These are phyloP conservation scores for Murina feae DNA, from an alignment of 2,113 vertebrate species.

Conservation along the genomic window DNA sequence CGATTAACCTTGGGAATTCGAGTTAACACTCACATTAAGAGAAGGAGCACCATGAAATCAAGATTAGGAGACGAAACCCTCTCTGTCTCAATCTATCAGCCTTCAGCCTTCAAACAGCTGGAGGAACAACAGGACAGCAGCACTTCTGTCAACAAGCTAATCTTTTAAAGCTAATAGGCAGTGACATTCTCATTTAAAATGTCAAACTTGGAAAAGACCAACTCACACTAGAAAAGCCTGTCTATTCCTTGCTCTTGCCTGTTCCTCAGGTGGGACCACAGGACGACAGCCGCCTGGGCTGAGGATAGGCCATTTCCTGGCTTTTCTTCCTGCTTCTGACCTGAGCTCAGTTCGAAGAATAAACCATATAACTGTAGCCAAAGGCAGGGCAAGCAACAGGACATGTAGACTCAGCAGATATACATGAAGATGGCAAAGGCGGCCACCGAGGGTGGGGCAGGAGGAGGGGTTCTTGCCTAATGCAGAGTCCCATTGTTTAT, in stretches of 20 bases:
- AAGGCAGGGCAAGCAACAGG: background rate
- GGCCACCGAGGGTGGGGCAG: too few relatives aligned
- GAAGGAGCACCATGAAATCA: background rate
- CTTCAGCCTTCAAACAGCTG: background rate
- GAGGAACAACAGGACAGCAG: background rate
- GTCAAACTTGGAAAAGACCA: background rate
- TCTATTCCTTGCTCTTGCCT: background rate
- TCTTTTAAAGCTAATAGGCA: background rate
- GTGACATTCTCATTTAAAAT: constrained; percentile 39
- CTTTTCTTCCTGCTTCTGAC: background rate
- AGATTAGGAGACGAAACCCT: background rate
- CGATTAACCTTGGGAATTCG: background rate
- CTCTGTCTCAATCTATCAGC: background rate
- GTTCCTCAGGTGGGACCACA: background rate
- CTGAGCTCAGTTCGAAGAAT: background rate
- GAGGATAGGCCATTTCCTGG: background rate
- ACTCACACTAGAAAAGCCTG: background rate
- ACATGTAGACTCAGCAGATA: background rate
- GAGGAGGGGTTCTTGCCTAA: background rate
- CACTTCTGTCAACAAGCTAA: constrained; percentile 37
- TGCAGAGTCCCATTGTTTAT: background rate
- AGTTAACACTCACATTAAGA: background rate
- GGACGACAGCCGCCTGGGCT: background rate
- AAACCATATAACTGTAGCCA: background rate
- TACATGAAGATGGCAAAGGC: background rate